Evolutionary conservation across 2,797 vertebrate species (phyloP), one percentile per base, ranked within the genome.

Genomic region (Discoglossus pictus): DNA sequence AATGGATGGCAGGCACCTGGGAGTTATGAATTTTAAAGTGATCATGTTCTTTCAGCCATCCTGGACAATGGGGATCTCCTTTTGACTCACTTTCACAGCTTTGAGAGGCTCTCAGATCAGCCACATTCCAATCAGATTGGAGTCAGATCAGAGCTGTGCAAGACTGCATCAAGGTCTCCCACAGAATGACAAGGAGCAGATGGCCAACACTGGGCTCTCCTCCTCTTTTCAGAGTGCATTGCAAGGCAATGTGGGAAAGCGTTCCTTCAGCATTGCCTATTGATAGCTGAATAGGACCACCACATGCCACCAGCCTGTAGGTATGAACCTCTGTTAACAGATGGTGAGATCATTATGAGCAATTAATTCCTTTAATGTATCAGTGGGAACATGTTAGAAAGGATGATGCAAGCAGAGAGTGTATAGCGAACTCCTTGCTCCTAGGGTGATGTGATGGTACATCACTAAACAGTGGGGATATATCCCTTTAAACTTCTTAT

Each of bases 291-390:
- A 95, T 93, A 89, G 92, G 90, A 88, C 90, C 89, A 92, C 90
- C 89, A 84, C 89, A 89, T 90, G 91, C 91, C 88, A 93, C 91
- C 92, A 90, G 91, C 92, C 89, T 89, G 82, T 93, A 94, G 93
- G 92, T 95, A 94, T 87, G 89, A 92, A 93, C 92, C 92, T 90
- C 91, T 87, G 82, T 89, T 89, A 93, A 93, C 95, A 98, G 95
- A 98, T 97, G 95, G 93, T 92, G 92, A 94, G 94, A 95, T 96
- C 96, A 96, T 95, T 96, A 94, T 92, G 89, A 95, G 92, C 94
- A 95, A 96, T 96, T 96, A 95, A 95, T 96, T 97, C 93, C 93
- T 94, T 93, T 92, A 95, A 91, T 93, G 92, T 93, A 93, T 94
- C 92, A 93, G 91, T 93, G 90, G 92, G 93, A 94, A 95, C 91